These are phyloP conservation scores for Aspidapion aeneum DNA, from an alignment of 2,888 invertebrate genomes.

Conservation along the genomic window DNA sequence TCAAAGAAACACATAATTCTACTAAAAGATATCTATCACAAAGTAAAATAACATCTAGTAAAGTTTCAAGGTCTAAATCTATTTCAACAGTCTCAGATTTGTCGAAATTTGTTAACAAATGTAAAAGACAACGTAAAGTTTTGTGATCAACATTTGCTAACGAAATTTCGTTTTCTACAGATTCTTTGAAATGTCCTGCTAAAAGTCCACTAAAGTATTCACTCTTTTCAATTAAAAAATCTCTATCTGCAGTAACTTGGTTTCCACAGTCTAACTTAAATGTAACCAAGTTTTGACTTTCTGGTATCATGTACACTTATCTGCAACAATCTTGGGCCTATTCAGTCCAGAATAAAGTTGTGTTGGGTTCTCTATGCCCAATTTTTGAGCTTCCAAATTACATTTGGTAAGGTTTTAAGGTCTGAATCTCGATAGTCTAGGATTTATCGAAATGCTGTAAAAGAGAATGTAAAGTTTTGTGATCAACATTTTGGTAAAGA, in stretches of 20 bases:
- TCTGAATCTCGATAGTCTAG: constrained; percentile 46
- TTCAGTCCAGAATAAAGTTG: too few species aligned
- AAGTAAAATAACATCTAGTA: constrained; percentile 55
- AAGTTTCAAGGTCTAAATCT: constrained; percentile 46
- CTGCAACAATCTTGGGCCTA: too few species aligned
- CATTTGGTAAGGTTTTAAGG: too few species aligned
- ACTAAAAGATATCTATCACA: constrained; percentile 58
- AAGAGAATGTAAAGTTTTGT: constrained; percentile 52
- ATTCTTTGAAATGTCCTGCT: constrained; percentile 71
- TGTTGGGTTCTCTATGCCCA: too few species aligned
- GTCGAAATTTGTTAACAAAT: constrained; percentile 50
- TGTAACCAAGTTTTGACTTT: too few species aligned
- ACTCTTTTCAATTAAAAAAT: constrained; percentile 60
- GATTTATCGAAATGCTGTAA: constrained; percentile 49
- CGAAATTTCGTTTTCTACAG: constrained; percentile 54
- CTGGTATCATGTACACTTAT: too few species aligned
- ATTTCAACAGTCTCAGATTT: constrained; percentile 45
- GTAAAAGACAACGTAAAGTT: constrained; percentile 53
- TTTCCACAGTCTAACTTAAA: constrained; percentile 65
- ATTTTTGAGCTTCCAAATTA: too few species aligned
- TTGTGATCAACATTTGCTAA: constrained; percentile 53
- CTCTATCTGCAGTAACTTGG: constrained; percentile 58
- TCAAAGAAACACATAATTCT: constrained; percentile 52
- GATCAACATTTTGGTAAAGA: constrained; percentile 53
- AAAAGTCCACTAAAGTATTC: constrained; percentile 72